These are phyloP conservation scores for Dromiciops gliroides DNA, from an alignment of 2,113 vertebrate species.

Conservation along the genomic window DNA sequence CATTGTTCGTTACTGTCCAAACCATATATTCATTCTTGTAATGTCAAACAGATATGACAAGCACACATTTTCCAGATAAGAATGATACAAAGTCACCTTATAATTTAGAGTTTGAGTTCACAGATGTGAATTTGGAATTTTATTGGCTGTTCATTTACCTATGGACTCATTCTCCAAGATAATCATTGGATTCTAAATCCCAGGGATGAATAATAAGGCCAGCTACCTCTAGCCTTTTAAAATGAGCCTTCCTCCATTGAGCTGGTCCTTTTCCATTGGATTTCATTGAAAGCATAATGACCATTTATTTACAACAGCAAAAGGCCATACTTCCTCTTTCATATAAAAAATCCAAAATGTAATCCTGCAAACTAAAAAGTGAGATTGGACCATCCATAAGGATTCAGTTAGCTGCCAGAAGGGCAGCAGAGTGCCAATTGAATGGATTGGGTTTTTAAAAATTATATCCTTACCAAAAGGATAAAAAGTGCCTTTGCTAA, in stretches of 20 bases:
- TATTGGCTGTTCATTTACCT: conserved; percentile 78
- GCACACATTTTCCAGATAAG: conserved; percentile 91
- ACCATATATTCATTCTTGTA: conserved; percentile 89
- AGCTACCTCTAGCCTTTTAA: conserved; percentile 73
- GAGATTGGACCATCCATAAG: conserved; percentile 56
- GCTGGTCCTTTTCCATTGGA: conserved; percentile 65
- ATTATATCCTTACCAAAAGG: neutral
- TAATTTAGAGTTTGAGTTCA: conserved; percentile 87
- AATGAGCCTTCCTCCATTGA: conserved; percentile 75
- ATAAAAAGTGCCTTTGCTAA: conserved; percentile 38
- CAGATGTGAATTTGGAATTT: conserved; percentile 77
- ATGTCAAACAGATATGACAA: conserved; percentile 97
- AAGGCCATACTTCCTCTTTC: conserved; percentile 25
- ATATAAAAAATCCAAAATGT: conserved; percentile 51
- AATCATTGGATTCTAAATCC: conserved; percentile 70
- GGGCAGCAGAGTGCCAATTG: conserved; percentile 59
- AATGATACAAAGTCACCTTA: conserved; percentile 96
- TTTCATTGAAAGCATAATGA: conserved; percentile 49
- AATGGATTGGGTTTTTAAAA: conserved; percentile 41
- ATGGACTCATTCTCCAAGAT: conserved; percentile 71
- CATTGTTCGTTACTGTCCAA: conserved; percentile 97
- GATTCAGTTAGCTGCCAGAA: conserved; percentile 41
- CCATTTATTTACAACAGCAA: conserved; percentile 28
- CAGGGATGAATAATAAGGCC: conserved; percentile 72
- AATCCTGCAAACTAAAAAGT: conserved; percentile 47